A percentile compares a stretch with the other conserved stretches of the same genome.
phyloP scores from a whole-genome alignment of 2,797 vertebrate species.

The Anableps anableps region DNA sequence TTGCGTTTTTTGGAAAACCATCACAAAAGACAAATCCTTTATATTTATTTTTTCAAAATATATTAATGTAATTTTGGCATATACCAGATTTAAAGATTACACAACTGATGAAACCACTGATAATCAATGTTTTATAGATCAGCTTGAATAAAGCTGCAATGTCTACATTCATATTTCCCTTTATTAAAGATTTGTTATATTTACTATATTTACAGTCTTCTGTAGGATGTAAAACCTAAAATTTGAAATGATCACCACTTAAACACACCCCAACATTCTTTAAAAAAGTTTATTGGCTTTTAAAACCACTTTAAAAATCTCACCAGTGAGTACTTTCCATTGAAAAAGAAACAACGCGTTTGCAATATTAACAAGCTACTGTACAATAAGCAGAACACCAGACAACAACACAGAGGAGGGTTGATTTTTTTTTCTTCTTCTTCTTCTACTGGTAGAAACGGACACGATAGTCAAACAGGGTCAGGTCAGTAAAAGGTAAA shows the following conservation, averaged over 20 bases:
- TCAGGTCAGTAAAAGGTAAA: constrained; percentile 87
- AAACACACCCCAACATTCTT: constrained; percentile 70
- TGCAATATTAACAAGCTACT: constrained; percentile 98
- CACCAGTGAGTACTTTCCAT: constrained; percentile 99
- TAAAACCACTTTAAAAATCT: constrained; percentile 99
- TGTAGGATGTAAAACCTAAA: not conserved
- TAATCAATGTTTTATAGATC: not conserved
- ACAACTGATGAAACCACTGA: not conserved
- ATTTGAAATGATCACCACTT: constrained; percentile 25
- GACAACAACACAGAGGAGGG: constrained; percentile 91
- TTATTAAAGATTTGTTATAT: not conserved
- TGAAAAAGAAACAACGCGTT: constrained; percentile 96
- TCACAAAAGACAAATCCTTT: not conserved
- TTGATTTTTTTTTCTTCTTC: constrained; percentile 57
- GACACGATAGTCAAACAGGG: constrained; percentile 88
- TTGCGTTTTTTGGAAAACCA: not conserved
- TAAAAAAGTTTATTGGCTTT: constrained; percentile 98
- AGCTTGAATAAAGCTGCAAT: not conserved
- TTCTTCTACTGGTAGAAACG: constrained; percentile 90
- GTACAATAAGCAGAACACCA: constrained; percentile 98
- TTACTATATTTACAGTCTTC: not conserved
- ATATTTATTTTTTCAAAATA: not conserved
- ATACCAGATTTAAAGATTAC: not conserved
- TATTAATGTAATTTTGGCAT: not conserved
- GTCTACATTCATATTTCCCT: not conserved